These are phyloP conservation scores for Chromis chromis DNA, from an alignment of 2,797 vertebrate genomes.

Conservation along the genomic window DNA sequence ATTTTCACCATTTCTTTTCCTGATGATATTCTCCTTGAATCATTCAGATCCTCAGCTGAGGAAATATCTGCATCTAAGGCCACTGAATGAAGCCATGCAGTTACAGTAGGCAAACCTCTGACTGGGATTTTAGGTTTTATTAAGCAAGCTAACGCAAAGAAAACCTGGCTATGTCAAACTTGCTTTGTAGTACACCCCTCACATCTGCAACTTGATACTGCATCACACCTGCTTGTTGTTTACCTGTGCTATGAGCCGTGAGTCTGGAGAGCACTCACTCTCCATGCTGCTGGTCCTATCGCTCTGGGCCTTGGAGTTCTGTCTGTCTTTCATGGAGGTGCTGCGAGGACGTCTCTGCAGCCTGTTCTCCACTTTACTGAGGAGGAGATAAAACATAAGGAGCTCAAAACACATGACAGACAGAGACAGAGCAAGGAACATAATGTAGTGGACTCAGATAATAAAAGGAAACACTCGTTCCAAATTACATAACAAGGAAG, in stretches of 20 bases:
- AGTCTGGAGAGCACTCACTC: slow-evolving; percentile 84
- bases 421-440: background rate
- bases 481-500: background rate
- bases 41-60: too few relatives aligned
- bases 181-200: background rate
- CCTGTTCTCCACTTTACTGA: slow-evolving; percentile 83
- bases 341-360: slow-evolving; percentile 83
- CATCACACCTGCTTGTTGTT: background rate
- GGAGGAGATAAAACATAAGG: slow-evolving; percentile 9
- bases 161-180: too few relatives aligned
- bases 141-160: too few relatives aligned
- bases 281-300: slow-evolving; percentile 86
- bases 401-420: slow-evolving; percentile 23
- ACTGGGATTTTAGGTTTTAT: too few relatives aligned
- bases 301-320: slow-evolving; percentile 86
- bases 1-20: too few relatives aligned
- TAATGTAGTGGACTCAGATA: background rate
- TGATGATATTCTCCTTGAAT: too few relatives aligned
- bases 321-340: slow-evolving; percentile 87
- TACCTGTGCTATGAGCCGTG: slow-evolving; percentile 82
- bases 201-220: background rate
- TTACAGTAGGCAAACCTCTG: too few relatives aligned
- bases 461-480: background rate
- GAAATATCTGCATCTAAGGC: too few relatives aligned
- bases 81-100: too few relatives aligned